Evolutionary conservation across 2,113 vertebrate species (phyloP).

Genomic region (Benitochromis conjunctus): DNA sequence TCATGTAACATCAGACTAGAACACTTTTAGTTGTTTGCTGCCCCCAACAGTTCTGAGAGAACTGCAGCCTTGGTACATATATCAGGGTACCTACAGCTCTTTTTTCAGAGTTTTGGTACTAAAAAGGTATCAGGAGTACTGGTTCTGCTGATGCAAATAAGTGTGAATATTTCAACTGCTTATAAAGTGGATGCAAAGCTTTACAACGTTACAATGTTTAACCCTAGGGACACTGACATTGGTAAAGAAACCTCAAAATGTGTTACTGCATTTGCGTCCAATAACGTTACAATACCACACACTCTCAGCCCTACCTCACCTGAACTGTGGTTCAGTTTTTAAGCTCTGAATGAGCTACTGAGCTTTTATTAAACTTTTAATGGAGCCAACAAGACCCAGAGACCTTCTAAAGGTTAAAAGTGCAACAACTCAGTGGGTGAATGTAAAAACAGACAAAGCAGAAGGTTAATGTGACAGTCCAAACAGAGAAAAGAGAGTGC

Average conservation of each 20-base stretch:
- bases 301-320: background rate
- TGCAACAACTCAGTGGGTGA: background rate
- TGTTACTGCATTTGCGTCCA: background rate
- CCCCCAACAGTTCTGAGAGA: background rate
- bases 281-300: background rate
- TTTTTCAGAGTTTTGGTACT: background rate
- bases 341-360: background rate
- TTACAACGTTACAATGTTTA: background rate
- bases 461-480: background rate
- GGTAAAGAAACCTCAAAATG: background rate
- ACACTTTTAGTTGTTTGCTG: background rate
- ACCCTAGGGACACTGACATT: background rate
- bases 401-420: background rate
- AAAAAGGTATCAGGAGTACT: background rate
- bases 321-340: background rate
- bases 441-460: background rate
- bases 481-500: background rate
- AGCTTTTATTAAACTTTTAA: background rate
- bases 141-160: too few relatives aligned
- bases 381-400: background rate
- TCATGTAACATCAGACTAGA: background rate
- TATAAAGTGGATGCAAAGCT: background rate
- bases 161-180: background rate
- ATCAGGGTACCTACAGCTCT: background rate
- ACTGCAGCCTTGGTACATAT: background rate